phyloP scores from a whole-genome alignment of 2,888 invertebrate genomes.

The Eilema caniola region DNA sequence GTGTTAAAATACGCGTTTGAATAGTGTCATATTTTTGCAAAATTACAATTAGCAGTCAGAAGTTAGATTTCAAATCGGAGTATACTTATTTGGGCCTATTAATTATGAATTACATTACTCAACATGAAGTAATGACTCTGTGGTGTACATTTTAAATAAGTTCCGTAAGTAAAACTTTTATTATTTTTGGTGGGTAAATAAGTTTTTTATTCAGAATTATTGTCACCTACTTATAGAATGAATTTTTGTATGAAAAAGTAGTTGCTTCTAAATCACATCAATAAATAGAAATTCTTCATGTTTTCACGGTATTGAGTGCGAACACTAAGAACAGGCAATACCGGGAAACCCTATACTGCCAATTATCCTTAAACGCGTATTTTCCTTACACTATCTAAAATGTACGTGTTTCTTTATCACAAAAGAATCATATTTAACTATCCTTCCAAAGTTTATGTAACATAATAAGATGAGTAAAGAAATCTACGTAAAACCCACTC shows the following conservation, averaged over 20 bases:
- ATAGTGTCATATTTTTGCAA: background rate
- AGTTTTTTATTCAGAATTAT: too few species aligned
- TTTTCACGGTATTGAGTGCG: background rate
- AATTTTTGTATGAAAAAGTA: too few species aligned
- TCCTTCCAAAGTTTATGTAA: slow-evolving; percentile 60
- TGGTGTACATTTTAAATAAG: too few species aligned
- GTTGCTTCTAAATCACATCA: too few species aligned
- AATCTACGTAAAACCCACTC: slow-evolving; percentile 78
- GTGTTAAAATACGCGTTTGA: background rate
- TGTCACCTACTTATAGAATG: too few species aligned
- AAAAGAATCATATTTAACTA: slow-evolving; percentile 49
- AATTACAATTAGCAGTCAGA: background rate
- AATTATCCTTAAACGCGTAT: slow-evolving; percentile 5
- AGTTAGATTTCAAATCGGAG: too few species aligned
- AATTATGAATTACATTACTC: too few species aligned
- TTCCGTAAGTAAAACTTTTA: too few species aligned
- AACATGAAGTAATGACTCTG: too few species aligned
- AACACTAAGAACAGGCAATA: background rate
- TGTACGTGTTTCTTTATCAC: slow-evolving; percentile 8
- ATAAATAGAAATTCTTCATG: too few species aligned
- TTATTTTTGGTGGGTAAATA: too few species aligned
- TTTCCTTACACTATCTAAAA: slow-evolving; percentile 9
- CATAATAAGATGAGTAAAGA: slow-evolving; percentile 72
- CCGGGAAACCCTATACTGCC: background rate
- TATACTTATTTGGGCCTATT: too few species aligned